phyloP scores from a whole-genome alignment of 2,113 vertebrate species.

The Emydura subglobosa region DNA sequence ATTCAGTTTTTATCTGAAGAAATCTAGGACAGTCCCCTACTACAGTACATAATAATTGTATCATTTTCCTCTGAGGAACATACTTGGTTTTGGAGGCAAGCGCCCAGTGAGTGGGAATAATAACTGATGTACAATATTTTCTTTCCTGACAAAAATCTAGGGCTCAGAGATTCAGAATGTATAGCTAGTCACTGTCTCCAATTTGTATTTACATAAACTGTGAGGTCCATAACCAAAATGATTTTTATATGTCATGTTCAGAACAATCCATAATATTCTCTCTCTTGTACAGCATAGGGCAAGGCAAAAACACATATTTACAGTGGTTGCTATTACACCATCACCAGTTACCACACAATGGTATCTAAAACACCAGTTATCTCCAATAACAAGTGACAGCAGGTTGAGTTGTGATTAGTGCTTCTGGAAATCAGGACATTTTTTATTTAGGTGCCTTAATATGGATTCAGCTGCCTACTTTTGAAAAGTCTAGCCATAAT shows the following conservation, averaged over 20 bases:
- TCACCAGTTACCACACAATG: neutral
- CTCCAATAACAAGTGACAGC: neutral
- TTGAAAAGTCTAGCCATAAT: neutral
- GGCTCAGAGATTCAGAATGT: neutral
- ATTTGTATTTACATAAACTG: neutral
- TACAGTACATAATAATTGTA: neutral
- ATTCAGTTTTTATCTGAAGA: neutral
- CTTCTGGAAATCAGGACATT: neutral
- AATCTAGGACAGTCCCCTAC: neutral
- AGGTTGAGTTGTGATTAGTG: neutral
- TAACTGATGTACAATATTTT: neutral
- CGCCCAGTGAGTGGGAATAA: neutral
- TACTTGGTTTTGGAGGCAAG: neutral
- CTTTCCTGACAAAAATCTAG: neutral
- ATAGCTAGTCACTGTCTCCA: neutral
- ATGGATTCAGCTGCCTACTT: neutral
- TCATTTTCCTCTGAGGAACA: neutral
- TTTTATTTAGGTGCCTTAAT: neutral
- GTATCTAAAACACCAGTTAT: neutral
- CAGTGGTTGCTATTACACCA: neutral
- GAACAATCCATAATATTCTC: accelerated
- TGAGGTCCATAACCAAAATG: neutral
- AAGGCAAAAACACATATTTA: neutral
- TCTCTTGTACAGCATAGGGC: neutral
- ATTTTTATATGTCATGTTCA: neutral